Evolutionary conservation across 1,140 invertebrate genomes (phyloP).

Genomic region (Anastatus disparis): DNA sequence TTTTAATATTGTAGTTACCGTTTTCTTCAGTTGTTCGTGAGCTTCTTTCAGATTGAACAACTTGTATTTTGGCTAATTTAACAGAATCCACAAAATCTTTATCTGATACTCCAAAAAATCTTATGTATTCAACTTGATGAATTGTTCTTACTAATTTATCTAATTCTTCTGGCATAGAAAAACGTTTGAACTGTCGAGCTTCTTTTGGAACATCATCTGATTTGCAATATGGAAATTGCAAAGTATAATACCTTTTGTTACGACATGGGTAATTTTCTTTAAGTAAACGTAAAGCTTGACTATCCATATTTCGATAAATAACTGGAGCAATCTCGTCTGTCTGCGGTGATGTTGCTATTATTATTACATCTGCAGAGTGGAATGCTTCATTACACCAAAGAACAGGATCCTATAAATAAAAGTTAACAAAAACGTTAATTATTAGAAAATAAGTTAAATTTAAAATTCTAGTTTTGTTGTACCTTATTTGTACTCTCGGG

Average conservation of each 20-base stretch:
- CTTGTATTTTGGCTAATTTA: slow-evolving; percentile 49
- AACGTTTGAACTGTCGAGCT: slow-evolving; percentile 53
- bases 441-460: no score
- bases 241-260: slow-evolving; percentile 56
- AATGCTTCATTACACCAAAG: slow-evolving; percentile 62
- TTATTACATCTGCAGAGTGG: slow-evolving; percentile 52
- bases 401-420: slow-evolving; percentile 55
- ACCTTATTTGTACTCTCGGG: slow-evolving; percentile 54
- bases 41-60: slow-evolving; percentile 42
- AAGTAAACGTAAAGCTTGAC: slow-evolving; percentile 53
- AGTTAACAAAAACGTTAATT: no score
- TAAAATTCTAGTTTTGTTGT: slow-evolving; percentile 13
- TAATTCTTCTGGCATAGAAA: slow-evolving; percentile 57
- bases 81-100: slow-evolving; percentile 56
- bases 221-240: slow-evolving; percentile 62
- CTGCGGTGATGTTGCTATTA: slow-evolving; percentile 55
- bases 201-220: slow-evolving; percentile 58
- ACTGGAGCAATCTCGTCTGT: slow-evolving; percentile 44
- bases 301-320: slow-evolving; percentile 56
- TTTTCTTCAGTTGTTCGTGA: slow-evolving; percentile 47
- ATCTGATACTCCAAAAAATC: slow-evolving; percentile 48
- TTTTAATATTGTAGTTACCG: no score
- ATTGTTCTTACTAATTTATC: slow-evolving; percentile 57
- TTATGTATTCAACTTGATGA: slow-evolving; percentile 49
- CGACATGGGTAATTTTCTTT: slow-evolving; percentile 54